Evolutionary conservation across 2,888 invertebrate genomes (phyloP).

Genomic region (Lepidochrysops patricia): DNA sequence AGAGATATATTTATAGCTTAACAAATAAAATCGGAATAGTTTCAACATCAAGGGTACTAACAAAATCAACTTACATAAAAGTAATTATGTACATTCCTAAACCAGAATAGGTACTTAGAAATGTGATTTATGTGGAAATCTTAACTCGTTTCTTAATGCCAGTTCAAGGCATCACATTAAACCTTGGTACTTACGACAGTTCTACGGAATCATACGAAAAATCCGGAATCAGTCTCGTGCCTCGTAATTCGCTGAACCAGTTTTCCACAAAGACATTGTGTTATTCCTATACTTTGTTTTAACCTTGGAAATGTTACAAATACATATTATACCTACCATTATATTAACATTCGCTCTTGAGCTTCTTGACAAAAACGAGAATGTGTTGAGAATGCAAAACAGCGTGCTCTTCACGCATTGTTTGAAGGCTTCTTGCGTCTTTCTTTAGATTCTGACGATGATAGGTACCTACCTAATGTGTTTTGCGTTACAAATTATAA

Average conservation of each 20-base stretch:
- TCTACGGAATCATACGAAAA: slow-evolving; percentile 8
- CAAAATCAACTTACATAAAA: background rate
- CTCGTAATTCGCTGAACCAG: slow-evolving; percentile 10
- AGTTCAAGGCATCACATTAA: background rate
- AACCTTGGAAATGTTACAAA: slow-evolving; percentile 5
- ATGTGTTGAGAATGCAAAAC: background rate
- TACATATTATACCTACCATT: background rate
- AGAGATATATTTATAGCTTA: too few relatives aligned
- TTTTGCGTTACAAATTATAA: too few relatives aligned
- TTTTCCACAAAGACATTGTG: slow-evolving; percentile 9
- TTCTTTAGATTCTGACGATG: too few relatives aligned
- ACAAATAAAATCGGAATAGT: background rate
- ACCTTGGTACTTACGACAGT: slow-evolving; percentile 4
- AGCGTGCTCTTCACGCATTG: too few relatives aligned
- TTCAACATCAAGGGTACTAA: background rate
- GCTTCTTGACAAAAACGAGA: background rate
- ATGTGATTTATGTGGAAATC: background rate
- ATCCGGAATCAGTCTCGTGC: background rate
- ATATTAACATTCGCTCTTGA: background rate
- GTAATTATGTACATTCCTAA: background rate
- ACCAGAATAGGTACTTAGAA: background rate
- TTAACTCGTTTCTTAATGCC: slow-evolving; percentile 8
- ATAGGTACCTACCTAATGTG: too few relatives aligned
- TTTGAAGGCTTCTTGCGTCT: too few relatives aligned
- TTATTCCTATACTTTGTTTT: background rate